Percentiles rank a stretch among this genome's conserved stretches.
phyloP scores from a whole-genome alignment of 1,140 invertebrate species.

The Drosophila rufa region DNA sequence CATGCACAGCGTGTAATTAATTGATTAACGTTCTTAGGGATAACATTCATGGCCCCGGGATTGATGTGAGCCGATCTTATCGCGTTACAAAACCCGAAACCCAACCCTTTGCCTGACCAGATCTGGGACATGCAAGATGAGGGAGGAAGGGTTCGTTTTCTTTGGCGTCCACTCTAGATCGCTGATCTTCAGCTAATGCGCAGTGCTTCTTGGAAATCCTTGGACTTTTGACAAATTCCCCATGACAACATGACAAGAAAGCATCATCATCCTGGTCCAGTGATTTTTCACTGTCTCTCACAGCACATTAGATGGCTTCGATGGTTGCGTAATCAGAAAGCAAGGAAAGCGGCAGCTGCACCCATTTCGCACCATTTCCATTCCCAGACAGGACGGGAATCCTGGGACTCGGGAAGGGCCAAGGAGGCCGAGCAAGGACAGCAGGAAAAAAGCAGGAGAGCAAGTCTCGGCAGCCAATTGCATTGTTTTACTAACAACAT shows the following conservation, averaged over 20 bases:
- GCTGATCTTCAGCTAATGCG: conserved; percentile 62
- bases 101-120: conserved; percentile 71
- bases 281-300: conserved; percentile 77
- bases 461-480: conserved; percentile 55
- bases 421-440: conserved; percentile 44
- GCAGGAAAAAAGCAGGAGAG: conserved; percentile 18
- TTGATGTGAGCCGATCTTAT: conserved; percentile 79
- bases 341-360: conserved; percentile 63
- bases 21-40: conserved; percentile 83
- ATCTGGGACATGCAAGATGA: conserved; percentile 36
- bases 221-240: conserved; percentile 56
- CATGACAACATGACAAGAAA: conserved; percentile 44
- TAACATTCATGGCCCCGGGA: conserved; percentile 57
- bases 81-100: conserved; percentile 68
- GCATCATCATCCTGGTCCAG: conserved; percentile 62
- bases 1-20: conserved; percentile 78
- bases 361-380: conserved; percentile 64
- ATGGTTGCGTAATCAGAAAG: conserved; percentile 67
- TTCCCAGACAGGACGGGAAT: conserved; percentile 61
- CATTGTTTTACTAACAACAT: conserved; percentile 83
- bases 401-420: conserved; percentile 35
- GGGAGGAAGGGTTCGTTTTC: conserved; percentile 10
- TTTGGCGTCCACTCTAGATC: conserved; percentile 42
- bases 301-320: conserved; percentile 74
- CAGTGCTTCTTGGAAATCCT: conserved; percentile 60